Conservation (phyloP, 1,140 invertebrate genomes). For the Micrasema minimum region DNA sequence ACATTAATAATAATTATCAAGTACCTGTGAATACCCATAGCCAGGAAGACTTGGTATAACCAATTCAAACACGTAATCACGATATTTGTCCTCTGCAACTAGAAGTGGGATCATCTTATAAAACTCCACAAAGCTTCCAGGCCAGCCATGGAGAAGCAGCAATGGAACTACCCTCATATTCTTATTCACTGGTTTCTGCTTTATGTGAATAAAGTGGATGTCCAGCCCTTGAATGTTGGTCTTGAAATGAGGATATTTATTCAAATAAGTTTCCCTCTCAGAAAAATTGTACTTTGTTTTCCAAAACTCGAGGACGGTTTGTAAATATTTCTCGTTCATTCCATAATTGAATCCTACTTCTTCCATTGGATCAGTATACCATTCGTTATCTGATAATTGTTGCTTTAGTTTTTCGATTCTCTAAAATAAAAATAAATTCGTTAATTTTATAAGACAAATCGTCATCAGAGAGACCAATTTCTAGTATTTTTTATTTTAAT, state of each 20-base stretch:
- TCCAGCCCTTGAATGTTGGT: slow-evolving; percentile 78
- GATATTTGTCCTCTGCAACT: slow-evolving; percentile 67
- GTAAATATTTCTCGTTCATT: slow-evolving; percentile 76
- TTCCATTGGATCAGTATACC: slow-evolving; percentile 71
- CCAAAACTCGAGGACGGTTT: slow-evolving; percentile 78
- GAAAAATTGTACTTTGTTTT: slow-evolving; percentile 80
- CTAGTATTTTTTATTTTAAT: too few relatives aligned
- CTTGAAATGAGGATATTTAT: slow-evolving; percentile 79
- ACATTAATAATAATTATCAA: slow-evolving; percentile 22
- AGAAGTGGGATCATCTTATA: slow-evolving; percentile 81
- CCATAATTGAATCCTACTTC: slow-evolving; percentile 80
- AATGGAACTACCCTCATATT: slow-evolving; percentile 72
- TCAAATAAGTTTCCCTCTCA: slow-evolving; percentile 74
- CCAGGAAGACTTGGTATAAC: slow-evolving; percentile 85
- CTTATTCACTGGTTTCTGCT: slow-evolving; percentile 40
- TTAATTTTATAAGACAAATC: background rate
- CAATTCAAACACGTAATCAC: slow-evolving; percentile 81
- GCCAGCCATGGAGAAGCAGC: slow-evolving; percentile 90
- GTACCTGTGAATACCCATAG: slow-evolving; percentile 83
- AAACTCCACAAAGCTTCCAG: slow-evolving; percentile 88
- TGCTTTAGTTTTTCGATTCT: slow-evolving; percentile 71
- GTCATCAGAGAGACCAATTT: too few relatives aligned
- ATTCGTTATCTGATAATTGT: slow-evolving; percentile 67
- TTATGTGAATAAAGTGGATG: slow-evolving; percentile 78
- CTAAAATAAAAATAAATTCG: slow-evolving; percentile 59